A percentile compares a stretch with the other conserved stretches of the same genome.
phyloP scores from a whole-genome alignment of 2,797 vertebrate species.

The Peromyscus aztecus region DNA sequence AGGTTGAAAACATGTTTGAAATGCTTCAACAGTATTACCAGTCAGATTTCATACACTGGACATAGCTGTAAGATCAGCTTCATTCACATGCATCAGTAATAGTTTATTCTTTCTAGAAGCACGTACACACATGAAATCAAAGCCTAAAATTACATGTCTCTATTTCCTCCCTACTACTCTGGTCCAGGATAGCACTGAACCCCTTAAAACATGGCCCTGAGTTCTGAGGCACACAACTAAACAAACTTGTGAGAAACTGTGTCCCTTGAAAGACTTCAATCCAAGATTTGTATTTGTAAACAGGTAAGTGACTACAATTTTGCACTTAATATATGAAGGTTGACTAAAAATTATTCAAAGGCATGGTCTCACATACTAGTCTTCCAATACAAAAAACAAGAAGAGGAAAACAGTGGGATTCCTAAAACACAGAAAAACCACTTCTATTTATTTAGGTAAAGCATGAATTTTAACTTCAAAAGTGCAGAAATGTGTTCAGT shows the following conservation, averaged over 20 bases:
- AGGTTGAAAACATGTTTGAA: conserved; percentile 30
- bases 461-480: conserved; percentile 49
- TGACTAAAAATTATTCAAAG: conserved; percentile 56
- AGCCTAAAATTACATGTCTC: not conserved
- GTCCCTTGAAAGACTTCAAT: not conserved
- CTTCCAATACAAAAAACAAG: conserved; percentile 39
- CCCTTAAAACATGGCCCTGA: not conserved
- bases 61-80: conserved; percentile 24
- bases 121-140: not conserved
- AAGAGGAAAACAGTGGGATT: conserved; percentile 38
- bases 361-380: conserved; percentile 35
- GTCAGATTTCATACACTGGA: conserved; percentile 5
- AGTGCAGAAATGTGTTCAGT: conserved; percentile 38
- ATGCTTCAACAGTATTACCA: conserved; percentile 17
- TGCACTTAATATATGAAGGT: conserved; percentile 43
- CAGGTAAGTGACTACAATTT: conserved; percentile 28
- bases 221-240: conserved; percentile 24
- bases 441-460: conserved; percentile 52
- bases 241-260: conserved; percentile 37
- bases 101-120: conserved; percentile 33
- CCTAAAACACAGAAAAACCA: not conserved
- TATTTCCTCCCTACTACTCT: not conserved
- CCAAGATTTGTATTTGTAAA: conserved; percentile 41
- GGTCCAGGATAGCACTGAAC: not conserved
- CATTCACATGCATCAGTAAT: not conserved